Percentiles rank a stretch among this genome's conserved stretches.
phyloP scores from a whole-genome alignment of 37 sponge, comb jelly and placozoan species.

The Lycopodina hypogea region DNA sequence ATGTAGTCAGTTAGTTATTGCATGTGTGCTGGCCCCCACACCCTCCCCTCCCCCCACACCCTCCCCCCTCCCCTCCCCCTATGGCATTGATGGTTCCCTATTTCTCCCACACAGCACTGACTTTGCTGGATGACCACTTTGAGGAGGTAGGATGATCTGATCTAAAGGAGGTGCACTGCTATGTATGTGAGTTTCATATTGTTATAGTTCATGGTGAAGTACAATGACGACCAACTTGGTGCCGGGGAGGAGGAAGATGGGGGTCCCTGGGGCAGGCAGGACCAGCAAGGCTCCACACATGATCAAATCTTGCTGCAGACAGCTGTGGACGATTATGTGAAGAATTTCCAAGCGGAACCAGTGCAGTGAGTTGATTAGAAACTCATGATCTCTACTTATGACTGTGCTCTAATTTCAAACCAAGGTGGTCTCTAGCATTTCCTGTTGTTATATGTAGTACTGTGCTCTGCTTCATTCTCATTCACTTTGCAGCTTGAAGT shows the following conservation, averaged over 20 bases:
- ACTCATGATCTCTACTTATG: no score
- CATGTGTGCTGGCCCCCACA: no score
- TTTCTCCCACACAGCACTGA: conserved; percentile 51
- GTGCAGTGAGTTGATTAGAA: neutral
- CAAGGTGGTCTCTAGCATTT: no score
- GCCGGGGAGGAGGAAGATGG: conserved; percentile 44
- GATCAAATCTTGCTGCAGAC: conserved; percentile 49
- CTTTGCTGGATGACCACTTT: conserved; percentile 82
- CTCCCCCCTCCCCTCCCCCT: no score
- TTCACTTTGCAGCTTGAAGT: no score
- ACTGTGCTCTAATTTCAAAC: no score
- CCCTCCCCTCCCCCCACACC: no score
- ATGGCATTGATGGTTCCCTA: neutral
- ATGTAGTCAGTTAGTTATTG: neutral
- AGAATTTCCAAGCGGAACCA: conserved; percentile 8
- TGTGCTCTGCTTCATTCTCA: no score
- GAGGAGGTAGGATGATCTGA: conserved; percentile 61
- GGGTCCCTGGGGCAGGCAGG: conserved; percentile 26
- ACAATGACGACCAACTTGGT: conserved; percentile 71
- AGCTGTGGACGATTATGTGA: conserved; percentile 63
- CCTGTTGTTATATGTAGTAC: no score
- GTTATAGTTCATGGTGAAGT: conserved; percentile 64
- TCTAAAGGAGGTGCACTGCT: neutral
- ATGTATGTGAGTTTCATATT: no score
- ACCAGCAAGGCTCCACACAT: neutral